Evolutionary conservation across 2,797 vertebrate species (phyloP).

Genomic region (Vireo griseus): DNA sequence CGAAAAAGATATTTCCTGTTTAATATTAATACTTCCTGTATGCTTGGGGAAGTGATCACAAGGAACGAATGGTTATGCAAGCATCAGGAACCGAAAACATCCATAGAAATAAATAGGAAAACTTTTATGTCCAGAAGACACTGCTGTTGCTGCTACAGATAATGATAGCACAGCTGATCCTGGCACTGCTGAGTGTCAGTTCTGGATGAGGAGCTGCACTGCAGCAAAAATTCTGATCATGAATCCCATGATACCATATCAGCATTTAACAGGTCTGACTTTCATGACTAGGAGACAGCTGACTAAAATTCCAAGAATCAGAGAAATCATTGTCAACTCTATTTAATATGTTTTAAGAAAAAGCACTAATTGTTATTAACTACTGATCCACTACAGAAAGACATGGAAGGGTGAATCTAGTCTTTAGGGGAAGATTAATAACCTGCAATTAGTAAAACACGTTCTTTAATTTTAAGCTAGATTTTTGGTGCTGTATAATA

Average conservation of each 20-base stretch:
- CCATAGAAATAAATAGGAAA: constrained; percentile 42
- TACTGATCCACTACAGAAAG: background rate
- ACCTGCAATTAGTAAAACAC: constrained; percentile 4
- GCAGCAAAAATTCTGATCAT: constrained; percentile 70
- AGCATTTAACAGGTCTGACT: constrained; percentile 66
- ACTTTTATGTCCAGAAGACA: constrained; percentile 65
- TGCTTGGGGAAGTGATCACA: background rate
- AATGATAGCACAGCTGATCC: constrained; percentile 60
- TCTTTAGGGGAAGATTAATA: background rate
- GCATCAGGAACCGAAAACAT: constrained; percentile 7
- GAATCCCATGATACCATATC: constrained; percentile 70
- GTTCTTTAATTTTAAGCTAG: constrained; percentile 22
- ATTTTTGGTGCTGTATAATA: constrained; percentile 17
- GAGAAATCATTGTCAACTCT: constrained; percentile 46
- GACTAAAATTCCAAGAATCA: constrained; percentile 66
- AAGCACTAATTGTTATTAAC: background rate
- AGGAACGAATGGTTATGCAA: background rate
- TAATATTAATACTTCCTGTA: background rate
- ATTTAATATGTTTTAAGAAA: constrained; percentile 19
- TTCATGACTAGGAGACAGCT: constrained; percentile 51
- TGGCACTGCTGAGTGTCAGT: constrained; percentile 65
- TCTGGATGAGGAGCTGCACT: constrained; percentile 64
- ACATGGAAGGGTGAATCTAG: background rate
- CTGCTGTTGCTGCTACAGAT: constrained; percentile 48
- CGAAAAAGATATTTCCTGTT: background rate